Evolutionary conservation across 2,113 vertebrate genomes (phyloP).

Genomic region (Tiliqua scincoides): DNA sequence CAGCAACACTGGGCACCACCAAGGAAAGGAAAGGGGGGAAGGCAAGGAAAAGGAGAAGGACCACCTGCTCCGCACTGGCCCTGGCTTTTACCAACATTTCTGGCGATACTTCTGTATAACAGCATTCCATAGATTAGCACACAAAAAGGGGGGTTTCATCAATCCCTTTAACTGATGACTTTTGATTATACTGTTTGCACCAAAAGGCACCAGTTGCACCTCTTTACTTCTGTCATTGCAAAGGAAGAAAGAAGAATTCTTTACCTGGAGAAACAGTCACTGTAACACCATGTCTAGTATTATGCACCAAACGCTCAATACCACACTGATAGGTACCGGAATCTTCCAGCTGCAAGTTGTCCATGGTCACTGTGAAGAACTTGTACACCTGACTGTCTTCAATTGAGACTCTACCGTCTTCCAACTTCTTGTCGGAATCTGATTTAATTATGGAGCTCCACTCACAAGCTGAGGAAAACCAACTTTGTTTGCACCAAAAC

Average conservation of each 20-base stretch:
- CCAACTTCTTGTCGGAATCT: neutral
- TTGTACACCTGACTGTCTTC: neutral
- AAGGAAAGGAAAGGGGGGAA: too few species aligned
- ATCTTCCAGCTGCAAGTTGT: fast-evolving
- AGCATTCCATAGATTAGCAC: neutral
- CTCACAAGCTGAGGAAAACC: fast-evolving
- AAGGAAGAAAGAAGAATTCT: fast-evolving
- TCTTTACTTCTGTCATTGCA: neutral
- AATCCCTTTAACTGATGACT: neutral
- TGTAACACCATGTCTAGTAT: fast-evolving
- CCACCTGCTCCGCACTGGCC: too few species aligned
- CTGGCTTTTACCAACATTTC: neutral
- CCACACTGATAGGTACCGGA: neutral
- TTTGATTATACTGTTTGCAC: fast-evolving
- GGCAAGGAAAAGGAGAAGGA: too few species aligned
- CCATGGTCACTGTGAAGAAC: neutral
- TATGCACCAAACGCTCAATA: neutral
- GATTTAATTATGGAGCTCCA: fast-evolving
- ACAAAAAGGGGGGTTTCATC: neutral
- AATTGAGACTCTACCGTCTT: neutral
- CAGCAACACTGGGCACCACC: too few species aligned
- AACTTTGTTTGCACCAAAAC: constrained; percentile 26
- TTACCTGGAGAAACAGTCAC: constrained; percentile 26
- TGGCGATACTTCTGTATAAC: too few species aligned
- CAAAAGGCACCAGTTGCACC: fast-evolving